These are phyloP conservation scores for Diaphora mendica DNA, from an alignment of 2,888 invertebrate genomes.

Conservation along the genomic window DNA sequence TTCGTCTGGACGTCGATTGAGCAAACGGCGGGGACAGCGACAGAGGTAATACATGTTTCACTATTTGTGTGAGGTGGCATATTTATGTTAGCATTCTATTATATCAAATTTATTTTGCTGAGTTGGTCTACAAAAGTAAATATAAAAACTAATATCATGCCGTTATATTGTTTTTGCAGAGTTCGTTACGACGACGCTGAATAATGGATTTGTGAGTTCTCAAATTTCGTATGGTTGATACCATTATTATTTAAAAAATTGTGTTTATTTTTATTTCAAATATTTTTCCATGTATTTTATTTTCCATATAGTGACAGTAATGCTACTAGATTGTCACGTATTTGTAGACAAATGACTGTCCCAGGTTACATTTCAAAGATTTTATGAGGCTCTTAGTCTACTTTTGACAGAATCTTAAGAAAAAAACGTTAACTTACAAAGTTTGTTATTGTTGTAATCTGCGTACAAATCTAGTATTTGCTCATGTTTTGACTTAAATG, in stretches of 20 bases:
- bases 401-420: not conserved
- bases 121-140: not conserved
- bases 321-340: constrained; percentile 12
- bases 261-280: constrained; percentile 34
- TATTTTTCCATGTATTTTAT: constrained; percentile 19
- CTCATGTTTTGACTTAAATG: not conserved
- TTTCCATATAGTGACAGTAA: constrained; percentile 16
- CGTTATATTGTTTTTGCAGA: constrained; percentile 67
- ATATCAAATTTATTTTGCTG: not conserved
- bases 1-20: constrained; percentile 86
- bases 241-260: constrained; percentile 26
- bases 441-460: not conserved
- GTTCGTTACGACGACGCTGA: constrained; percentile 84
- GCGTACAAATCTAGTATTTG: not conserved
- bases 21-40: constrained; percentile 88
- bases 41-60: constrained; percentile 81
- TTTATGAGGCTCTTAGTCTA: constrained; percentile 9
- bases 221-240: constrained; percentile 29
- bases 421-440: not conserved
- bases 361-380: constrained; percentile 7
- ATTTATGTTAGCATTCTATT: not conserved
- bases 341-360: constrained; percentile 28
- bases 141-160: constrained; percentile 3
- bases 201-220: constrained; percentile 54
- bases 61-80: not conserved